These are phyloP conservation scores for Osmoderma eremita DNA, from an alignment of 2,888 invertebrate species.

Conservation along the genomic window DNA sequence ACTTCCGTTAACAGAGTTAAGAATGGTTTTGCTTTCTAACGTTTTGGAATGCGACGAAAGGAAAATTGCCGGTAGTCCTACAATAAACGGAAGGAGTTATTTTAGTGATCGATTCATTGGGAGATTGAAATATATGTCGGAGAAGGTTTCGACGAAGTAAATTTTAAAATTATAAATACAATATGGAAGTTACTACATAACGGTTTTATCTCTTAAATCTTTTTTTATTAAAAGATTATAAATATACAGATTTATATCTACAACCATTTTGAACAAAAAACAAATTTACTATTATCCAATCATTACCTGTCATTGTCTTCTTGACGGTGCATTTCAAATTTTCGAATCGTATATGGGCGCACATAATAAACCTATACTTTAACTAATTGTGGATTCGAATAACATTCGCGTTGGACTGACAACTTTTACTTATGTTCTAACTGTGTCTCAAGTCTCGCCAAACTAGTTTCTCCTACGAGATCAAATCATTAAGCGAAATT, in stretches of 20 bases:
- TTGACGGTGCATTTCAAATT: conserved; percentile 11
- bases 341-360: neutral
- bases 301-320: conserved; percentile 2
- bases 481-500: too few relatives aligned
- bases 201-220: too few relatives aligned
- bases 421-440: too few relatives aligned
- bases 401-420: too few relatives aligned
- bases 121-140: neutral
- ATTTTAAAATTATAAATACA: neutral
- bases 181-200: neutral
- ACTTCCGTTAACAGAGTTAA: conserved; percentile 61
- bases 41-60: neutral
- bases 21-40: conserved; percentile 66
- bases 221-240: too few relatives aligned
- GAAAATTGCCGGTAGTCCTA: neutral
- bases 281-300: neutral
- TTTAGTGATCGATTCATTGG: neutral
- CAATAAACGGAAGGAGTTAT: neutral
- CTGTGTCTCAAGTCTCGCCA: too few relatives aligned
- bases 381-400: too few relatives aligned
- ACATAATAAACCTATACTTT: conserved; percentile 1
- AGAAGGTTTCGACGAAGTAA: neutral
- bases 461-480: too few relatives aligned
- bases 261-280: neutral
- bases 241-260: too few relatives aligned